A percentile compares a stretch with the other conserved stretches of the same genome.
These are phyloP conservation scores for Azemiops feae DNA, from an alignment of 2,113 vertebrate genomes.

Conservation along the genomic window DNA sequence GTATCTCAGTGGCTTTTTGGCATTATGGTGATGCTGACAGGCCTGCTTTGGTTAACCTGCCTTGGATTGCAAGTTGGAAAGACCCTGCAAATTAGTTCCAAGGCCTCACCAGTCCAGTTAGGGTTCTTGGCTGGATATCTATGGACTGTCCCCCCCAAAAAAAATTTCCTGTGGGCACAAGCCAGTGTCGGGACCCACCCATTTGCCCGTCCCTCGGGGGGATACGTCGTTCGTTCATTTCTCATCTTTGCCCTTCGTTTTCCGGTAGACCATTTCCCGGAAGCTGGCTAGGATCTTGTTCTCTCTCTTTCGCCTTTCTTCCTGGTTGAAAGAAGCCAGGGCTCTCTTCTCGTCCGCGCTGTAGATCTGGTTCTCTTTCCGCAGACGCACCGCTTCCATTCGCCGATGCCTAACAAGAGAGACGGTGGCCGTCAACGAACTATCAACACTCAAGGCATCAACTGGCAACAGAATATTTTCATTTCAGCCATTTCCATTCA, in stretches of 20 bases:
- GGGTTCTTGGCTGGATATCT: slow-evolving; percentile 1
- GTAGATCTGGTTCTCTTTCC: slow-evolving; percentile 99
- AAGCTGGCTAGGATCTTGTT: slow-evolving; percentile 97
- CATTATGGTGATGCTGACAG: rapidly evolving
- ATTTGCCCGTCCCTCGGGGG: not conserved
- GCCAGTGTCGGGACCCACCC: not conserved
- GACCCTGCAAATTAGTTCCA: not conserved
- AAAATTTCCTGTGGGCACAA: not conserved
- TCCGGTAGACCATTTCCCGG: slow-evolving; percentile 96
- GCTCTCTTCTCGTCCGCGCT: slow-evolving; percentile 95
- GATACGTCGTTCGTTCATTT: slow-evolving; percentile 69
- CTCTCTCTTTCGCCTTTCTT: slow-evolving; percentile 92
- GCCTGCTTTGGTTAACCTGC: not conserved
- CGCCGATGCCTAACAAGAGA: slow-evolving; percentile 82
- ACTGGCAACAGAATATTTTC: not conserved
- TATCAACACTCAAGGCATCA: not conserved
- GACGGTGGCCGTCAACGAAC: rapidly evolving
- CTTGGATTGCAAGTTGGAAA: not conserved
- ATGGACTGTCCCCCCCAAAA: not conserved
- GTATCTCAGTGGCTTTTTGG: not conserved
- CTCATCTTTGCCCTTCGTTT: slow-evolving; percentile 96
- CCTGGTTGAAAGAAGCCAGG: slow-evolving; percentile 96
- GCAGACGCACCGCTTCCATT: slow-evolving; percentile 97
- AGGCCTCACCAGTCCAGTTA: slow-evolving; percentile 13
- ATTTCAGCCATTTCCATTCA: not conserved